Evolutionary conservation across 2,113 vertebrate genomes (phyloP).

Genomic region (Odocoileus hemionus): DNA sequence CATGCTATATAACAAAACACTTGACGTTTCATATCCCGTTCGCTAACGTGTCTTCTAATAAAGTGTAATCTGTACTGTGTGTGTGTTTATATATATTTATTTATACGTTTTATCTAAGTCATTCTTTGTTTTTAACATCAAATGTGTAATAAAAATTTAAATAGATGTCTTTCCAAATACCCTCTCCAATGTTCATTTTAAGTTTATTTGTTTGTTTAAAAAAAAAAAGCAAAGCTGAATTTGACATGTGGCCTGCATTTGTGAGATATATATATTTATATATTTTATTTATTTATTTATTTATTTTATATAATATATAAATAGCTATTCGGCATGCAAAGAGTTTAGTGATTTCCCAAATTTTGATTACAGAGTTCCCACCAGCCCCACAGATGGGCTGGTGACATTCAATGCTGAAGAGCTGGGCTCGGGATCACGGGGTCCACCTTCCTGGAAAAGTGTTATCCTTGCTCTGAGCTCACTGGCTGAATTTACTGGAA

Average conservation of each 20-base stretch:
- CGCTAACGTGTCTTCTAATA: conserved; percentile 83
- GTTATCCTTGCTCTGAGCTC: conserved; percentile 13
- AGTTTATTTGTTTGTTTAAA: conserved; percentile 74
- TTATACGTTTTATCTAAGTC: conserved; percentile 75
- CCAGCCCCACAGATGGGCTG: conserved; percentile 14
- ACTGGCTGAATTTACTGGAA: neutral
- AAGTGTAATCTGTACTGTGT: conserved; percentile 79
- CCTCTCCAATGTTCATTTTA: conserved; percentile 80
- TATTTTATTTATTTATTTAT: conserved; percentile 69
- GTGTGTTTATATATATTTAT: conserved; percentile 34
- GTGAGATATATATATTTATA: conserved; percentile 83
- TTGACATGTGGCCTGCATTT: conserved; percentile 85
- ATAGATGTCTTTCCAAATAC: conserved; percentile 81
- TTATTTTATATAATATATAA: conserved; percentile 84
- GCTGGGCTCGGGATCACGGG: neutral
- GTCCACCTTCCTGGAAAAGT: neutral
- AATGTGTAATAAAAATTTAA: conserved; percentile 82
- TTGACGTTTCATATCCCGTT: conserved; percentile 71
- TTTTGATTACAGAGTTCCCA: conserved; percentile 66
- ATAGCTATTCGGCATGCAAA: conserved; percentile 88
- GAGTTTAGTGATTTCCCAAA: conserved; percentile 80
- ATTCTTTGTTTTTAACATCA: conserved; percentile 82
- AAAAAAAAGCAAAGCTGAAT: conserved; percentile 84
- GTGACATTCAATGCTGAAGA: neutral
- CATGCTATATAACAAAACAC: conserved; percentile 83